Conservation (phyloP, 2,113 vertebrate species). For the Ornithorhynchus anatinus region DNA sequence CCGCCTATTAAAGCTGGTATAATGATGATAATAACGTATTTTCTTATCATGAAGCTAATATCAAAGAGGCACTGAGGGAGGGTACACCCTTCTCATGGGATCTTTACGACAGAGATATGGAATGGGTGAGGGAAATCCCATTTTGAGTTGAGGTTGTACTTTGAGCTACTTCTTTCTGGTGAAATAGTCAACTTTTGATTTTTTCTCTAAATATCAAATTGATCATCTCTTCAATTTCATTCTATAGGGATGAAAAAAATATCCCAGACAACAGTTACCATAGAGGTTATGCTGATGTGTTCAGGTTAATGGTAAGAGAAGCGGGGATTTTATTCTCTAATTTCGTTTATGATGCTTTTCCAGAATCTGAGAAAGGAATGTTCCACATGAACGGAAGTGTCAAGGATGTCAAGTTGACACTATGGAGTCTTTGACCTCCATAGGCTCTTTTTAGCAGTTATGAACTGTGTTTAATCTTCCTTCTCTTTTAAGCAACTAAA, state of each 20-base stretch:
- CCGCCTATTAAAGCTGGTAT: too few species aligned
- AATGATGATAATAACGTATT: too few species aligned
- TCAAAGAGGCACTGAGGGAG: too few species aligned
- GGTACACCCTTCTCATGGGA: too few species aligned
- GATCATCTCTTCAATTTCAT: background rate
- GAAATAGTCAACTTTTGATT: too few species aligned
- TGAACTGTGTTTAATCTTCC: background rate
- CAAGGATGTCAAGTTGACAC: conserved; percentile 82
- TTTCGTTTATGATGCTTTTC: conserved; percentile 52
- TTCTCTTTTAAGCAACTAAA: background rate
- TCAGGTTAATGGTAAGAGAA: conserved; percentile 49
- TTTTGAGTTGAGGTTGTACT: too few species aligned
- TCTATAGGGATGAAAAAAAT: conserved; percentile 26
- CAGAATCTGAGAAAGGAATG: conserved; percentile 60
- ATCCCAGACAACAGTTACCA: conserved; percentile 35
- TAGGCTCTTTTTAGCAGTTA: too few species aligned
- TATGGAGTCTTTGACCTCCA: too few species aligned
- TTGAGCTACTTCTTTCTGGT: too few species aligned
- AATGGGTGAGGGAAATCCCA: too few species aligned
- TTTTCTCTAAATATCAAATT: background rate
- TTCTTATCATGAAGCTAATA: too few species aligned
- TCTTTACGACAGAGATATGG: too few species aligned
- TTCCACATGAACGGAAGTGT: conserved; percentile 72
- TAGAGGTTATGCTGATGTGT: conserved; percentile 49
- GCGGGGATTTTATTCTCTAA: conserved; percentile 25